These are phyloP conservation scores for Marcusenius ussheri DNA, from an alignment of 2,113 vertebrate species.

Conservation along the genomic window DNA sequence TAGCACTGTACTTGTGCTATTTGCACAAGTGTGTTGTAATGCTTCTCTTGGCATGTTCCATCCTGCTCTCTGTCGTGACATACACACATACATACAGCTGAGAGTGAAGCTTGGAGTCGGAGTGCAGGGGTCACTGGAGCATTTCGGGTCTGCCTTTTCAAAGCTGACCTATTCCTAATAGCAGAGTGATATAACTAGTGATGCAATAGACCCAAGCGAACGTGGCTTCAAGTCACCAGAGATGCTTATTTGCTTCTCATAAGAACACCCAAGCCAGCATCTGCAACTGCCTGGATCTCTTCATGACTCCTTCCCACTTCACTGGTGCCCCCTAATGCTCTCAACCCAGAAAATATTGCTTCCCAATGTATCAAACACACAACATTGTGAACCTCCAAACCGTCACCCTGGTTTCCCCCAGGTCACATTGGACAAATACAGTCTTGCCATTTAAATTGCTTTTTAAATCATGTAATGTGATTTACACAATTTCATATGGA, in stretches of 20 bases:
- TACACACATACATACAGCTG: neutral
- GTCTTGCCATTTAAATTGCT: neutral
- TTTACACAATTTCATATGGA: neutral
- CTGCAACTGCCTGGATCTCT: neutral
- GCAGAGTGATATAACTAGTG: neutral
- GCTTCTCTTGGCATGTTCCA: neutral
- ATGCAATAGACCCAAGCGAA: neutral
- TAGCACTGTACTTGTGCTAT: neutral
- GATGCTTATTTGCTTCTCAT: neutral
- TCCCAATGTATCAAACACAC: neutral
- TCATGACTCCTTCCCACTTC: neutral
- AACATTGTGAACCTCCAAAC: neutral
- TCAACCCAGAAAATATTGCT: neutral
- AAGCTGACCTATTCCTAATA: neutral
- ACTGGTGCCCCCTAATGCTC: neutral
- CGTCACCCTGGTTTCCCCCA: neutral
- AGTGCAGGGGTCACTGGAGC: neutral
- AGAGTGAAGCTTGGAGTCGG: neutral
- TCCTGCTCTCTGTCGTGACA: neutral
- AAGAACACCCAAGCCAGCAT: neutral
- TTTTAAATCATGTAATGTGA: neutral
- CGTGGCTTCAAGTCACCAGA: neutral
- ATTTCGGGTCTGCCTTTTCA: neutral
- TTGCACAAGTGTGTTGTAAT: neutral
- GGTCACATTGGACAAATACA: neutral